These are phyloP conservation scores for Ursus arctos DNA, from an alignment of 2,113 vertebrate genomes.

Conservation along the genomic window DNA sequence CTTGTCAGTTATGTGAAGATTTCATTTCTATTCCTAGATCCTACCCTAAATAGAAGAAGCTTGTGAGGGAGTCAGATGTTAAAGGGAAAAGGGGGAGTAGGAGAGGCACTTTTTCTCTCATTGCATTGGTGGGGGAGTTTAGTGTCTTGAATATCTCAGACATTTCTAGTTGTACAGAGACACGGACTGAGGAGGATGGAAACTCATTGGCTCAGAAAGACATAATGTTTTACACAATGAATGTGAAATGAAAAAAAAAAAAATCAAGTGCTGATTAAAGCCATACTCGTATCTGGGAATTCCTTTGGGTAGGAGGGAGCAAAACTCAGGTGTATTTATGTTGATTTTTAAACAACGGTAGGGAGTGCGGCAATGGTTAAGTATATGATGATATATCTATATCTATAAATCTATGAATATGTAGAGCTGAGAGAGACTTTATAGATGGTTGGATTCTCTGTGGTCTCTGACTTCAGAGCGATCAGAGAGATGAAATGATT, in stretches of 20 bases:
- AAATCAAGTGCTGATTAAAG: neutral
- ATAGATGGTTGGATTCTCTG: neutral
- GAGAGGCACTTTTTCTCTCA: neutral
- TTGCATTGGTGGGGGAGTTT: too few species aligned
- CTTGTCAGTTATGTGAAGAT: neutral
- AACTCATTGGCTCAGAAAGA: neutral
- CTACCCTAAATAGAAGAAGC: neutral
- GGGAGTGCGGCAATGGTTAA: neutral
- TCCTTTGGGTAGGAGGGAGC: neutral
- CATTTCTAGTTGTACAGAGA: neutral
- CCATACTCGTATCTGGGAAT: neutral
- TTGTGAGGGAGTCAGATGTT: neutral
- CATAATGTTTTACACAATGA: neutral
- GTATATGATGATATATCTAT: neutral
- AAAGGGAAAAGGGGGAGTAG: neutral
- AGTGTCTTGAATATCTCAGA: neutral
- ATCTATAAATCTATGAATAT: neutral
- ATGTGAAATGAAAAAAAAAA: neutral
- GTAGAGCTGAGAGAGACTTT: neutral
- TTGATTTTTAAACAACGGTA: neutral
- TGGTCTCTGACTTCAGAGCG: neutral
- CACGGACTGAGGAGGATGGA: neutral
- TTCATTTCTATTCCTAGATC: neutral
- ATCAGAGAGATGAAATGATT: neutral
- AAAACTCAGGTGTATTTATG: neutral